Base-by-base conservation (phyloP, 1,140 invertebrate species). In the Aphelinus atriplicis region DNA sequence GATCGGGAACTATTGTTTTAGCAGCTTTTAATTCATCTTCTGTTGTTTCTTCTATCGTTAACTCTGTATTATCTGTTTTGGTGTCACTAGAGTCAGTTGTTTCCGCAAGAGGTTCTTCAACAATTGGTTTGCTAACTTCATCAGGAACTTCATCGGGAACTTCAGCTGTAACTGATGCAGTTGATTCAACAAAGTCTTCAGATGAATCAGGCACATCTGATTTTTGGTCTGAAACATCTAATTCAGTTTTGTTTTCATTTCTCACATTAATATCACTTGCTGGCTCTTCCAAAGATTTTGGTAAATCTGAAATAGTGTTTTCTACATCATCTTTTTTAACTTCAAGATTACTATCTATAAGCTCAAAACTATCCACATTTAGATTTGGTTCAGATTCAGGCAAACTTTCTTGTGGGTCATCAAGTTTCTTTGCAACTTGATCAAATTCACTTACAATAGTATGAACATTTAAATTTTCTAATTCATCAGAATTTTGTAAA, bases 31-130 rank as follows among this genome's bases (percentile, higher is more conserved):
- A 76, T 4, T 75, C 53, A 2, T 83, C 77, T 42, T 84, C 81
- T 55, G 80, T 82, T 26, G 76, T 78, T 75, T 87, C 85, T 63
- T 82, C 83, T 78, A 86, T 82, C 2, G 80, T 84, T 3, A 84
- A 10, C 55, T 78, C 66, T 10, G 66, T 63, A 69, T 48, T 71
- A 65, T 7, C 46, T 56, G 64, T 47, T 55, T 7, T 66, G 10
- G 63, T 56, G 4, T 67, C 60, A 6, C 4, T 76, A 6, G 45
- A 57, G 70, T 76, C 71, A 43, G 56, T 48, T 10, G 43, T n/a
- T 58, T 77, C 76, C n/a, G 67, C 47, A 63, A 57, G 43, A 42
- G 78, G 78, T 68, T 85, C 78, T 26, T 81, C 83, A 10, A 83
- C 76, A 47, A 84, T 71, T 48, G 76, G 68, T 71, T 81, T 81